phyloP scores from a whole-genome alignment of 2,888 invertebrate species.

The Hololepta plana region DNA sequence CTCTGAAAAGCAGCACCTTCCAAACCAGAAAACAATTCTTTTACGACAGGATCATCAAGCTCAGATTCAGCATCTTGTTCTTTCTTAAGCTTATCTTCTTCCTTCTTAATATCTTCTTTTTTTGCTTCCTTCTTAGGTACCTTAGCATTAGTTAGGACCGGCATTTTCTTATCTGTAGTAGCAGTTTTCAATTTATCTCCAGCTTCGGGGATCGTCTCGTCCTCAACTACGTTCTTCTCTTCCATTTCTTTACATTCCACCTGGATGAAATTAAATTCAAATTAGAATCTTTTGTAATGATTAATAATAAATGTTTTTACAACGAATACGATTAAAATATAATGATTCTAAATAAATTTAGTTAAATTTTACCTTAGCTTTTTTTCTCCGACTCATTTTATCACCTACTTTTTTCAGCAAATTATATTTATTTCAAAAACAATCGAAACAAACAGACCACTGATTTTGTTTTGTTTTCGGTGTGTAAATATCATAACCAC shows the following conservation, averaged over 20 bases:
- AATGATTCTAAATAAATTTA: neutral
- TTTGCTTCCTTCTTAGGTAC: conserved; percentile 28
- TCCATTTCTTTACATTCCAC: conserved; percentile 49
- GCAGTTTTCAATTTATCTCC: conserved; percentile 41
- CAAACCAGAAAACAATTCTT: conserved; percentile 29
- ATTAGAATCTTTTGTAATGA: conserved; percentile 10
- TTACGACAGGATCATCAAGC: conserved; percentile 42
- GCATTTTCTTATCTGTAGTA: conserved; percentile 34
- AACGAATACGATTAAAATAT: neutral
- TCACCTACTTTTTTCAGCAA: conserved; percentile 3
- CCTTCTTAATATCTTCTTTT: conserved; percentile 30
- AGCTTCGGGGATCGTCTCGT: conserved; percentile 37
- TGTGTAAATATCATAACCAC: no score
- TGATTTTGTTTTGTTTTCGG: no score
- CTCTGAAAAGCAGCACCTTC: conserved; percentile 92
- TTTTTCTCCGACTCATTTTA: conserved; percentile 25
- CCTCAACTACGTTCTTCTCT: conserved; percentile 42
- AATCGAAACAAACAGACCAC: no score
- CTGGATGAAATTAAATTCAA: conserved; percentile 20
- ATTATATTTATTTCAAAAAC: no score
- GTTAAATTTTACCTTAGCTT: conserved; percentile 19
- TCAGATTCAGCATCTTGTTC: conserved; percentile 46
- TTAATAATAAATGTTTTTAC: neutral
- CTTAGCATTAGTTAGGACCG: conserved; percentile 25
- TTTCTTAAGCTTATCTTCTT: conserved; percentile 35